Conservation (phyloP, 2,113 vertebrate species). For the Sterrhoptilus dennistouni region DNA sequence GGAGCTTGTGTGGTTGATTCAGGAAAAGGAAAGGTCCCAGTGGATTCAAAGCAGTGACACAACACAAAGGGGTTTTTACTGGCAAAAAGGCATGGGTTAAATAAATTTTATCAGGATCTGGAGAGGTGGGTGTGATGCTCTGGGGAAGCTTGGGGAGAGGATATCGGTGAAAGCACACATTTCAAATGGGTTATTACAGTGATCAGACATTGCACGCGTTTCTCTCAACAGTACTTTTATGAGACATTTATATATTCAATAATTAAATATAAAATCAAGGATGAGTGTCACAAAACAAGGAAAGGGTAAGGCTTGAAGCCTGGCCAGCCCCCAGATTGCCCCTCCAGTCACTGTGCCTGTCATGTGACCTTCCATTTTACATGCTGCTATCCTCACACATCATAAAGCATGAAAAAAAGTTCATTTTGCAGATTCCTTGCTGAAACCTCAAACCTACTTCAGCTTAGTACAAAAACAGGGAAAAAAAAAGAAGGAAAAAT, state of each 20-base stretch:
- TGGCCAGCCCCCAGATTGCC: neutral
- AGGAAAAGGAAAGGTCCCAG: neutral
- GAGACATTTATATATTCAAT: slow-evolving; percentile 56
- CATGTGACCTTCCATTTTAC: neutral
- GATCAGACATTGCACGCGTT: slow-evolving; percentile 61
- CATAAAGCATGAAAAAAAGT: neutral
- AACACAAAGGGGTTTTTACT: neutral
- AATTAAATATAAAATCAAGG: slow-evolving; percentile 56
- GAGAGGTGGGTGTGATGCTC: neutral
- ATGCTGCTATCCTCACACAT: neutral
- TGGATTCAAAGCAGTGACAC: neutral
- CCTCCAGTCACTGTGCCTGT: neutral
- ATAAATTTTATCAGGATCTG: neutral
- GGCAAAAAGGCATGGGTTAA: neutral
- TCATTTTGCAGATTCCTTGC: neutral
- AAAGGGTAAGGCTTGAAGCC: slow-evolving; percentile 37
- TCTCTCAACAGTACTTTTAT: slow-evolving; percentile 74
- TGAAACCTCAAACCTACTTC: slow-evolving; percentile 3
- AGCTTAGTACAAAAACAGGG: neutral
- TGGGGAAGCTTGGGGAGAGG: neutral
- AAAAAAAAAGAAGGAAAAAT: neutral
- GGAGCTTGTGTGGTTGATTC: neutral
- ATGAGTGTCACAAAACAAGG: slow-evolving; percentile 34
- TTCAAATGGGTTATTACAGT: slow-evolving; percentile 51
- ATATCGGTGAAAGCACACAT: neutral